Base-by-base conservation (phyloP, 2,888 invertebrate genomes). In the Microctonus brassicae region DNA sequence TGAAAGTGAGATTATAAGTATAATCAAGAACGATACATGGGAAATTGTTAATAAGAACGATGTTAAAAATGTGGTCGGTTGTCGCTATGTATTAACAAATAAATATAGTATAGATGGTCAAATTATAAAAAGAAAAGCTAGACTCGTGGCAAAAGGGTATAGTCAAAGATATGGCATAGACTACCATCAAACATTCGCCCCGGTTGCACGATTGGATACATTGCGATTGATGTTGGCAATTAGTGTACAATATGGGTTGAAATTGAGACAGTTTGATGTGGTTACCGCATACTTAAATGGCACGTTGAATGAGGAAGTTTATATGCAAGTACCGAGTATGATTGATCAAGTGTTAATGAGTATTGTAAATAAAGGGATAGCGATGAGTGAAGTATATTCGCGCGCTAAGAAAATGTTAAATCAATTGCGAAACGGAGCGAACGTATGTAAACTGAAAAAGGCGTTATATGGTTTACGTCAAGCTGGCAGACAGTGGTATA, bases 401-500 rank as follows among this genome's bases (percentile, higher is more conserved):
- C 64, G 52, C 3, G 58, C 58, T 20, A 36, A 61, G 39, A 65
- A 26, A n/a, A 76, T 73, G 73, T 60, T 72, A 34, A 17, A 52
- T 4, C 47, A 73, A 9, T 26, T 70, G 26, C 33, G 68, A 0
- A 34, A 61, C 9, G 73, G 69, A 10, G 70, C 69, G 13, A 72
- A 72, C 13, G 55, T 63, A 2, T 74, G 72, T 17, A 20, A 53
- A 13, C 20, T 70, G 17, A 72, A 62, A 10, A 78, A 77, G 62
- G 68, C 78, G 0, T 52, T 79, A 6, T 79, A 79, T n/a, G n/a
- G n/a, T n/a, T n/a, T n/a, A n/a, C n/a, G n/a, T n/a, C n/a, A n/a
- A n/a, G n/a, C n/a, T n/a, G 75, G 75, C 1, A 42, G 74, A 17
- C 71, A 62, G 47, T 79, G 78, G 78, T 55, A 79, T n/a, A n/a